These are phyloP conservation scores for Stercorarius parasiticus DNA, from an alignment of 2,113 vertebrate genomes.

Conservation along the genomic window DNA sequence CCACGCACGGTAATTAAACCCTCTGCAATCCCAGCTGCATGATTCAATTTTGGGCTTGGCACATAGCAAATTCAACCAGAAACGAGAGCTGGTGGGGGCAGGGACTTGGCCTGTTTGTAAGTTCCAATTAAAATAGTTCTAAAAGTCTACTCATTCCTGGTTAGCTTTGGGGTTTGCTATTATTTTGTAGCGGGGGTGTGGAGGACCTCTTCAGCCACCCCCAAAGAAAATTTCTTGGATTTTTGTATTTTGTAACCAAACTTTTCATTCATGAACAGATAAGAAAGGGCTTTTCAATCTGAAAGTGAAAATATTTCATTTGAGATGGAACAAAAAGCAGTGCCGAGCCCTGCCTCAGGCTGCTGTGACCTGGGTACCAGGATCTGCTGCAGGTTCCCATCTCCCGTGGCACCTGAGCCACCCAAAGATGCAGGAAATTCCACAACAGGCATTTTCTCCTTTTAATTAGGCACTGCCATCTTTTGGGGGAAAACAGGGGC, in stretches of 20 bases:
- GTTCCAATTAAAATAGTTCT: background rate
- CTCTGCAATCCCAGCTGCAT: background rate
- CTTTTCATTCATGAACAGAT: background rate
- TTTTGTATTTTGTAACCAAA: background rate
- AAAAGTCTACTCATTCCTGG: background rate
- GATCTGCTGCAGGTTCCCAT: background rate
- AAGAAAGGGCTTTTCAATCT: background rate
- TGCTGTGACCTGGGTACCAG: background rate
- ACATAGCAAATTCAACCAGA: background rate
- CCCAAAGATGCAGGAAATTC: background rate
- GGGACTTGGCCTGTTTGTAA: background rate
- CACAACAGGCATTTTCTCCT: background rate
- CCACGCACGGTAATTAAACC: background rate
- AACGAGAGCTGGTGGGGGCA: background rate
- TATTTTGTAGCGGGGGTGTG: rapidly evolving
- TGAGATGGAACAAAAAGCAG: background rate
- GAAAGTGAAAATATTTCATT: background rate
- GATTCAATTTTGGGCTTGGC: background rate
- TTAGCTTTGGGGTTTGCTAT: background rate
- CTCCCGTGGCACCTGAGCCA: rapidly evolving
- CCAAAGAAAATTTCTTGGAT: background rate
- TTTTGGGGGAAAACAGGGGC: background rate
- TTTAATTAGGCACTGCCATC: background rate
- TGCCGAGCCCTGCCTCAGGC: background rate
- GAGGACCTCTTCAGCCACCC: background rate